Percentiles rank a stretch among this genome's conserved stretches.
Conservation (phyloP, 1,140 invertebrate species). For the Manduca sexta region DNA sequence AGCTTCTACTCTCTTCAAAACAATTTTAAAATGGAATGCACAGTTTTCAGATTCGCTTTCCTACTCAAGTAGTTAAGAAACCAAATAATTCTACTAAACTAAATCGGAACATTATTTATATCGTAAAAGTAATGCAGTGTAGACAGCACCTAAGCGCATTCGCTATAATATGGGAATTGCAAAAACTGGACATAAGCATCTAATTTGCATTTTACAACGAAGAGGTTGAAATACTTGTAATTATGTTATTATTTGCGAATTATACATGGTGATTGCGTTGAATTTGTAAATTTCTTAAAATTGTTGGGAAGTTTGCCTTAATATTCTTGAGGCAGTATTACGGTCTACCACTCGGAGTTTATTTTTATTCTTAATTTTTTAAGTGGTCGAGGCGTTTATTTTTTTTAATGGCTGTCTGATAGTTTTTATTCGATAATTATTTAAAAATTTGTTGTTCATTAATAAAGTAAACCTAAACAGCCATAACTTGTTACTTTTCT, state of each 20-base stretch:
- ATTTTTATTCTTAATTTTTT: background rate
- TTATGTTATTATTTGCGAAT: constrained; percentile 14
- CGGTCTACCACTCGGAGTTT: too few relatives aligned
- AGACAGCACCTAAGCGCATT: background rate
- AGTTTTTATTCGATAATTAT: background rate
- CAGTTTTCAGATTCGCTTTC: too few relatives aligned
- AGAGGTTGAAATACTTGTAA: constrained; percentile 12
- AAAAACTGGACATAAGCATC: constrained; percentile 3
- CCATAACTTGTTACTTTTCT: too few relatives aligned
- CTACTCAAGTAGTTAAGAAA: too few relatives aligned
- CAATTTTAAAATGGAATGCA: too few relatives aligned
- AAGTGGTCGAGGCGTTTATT: background rate
- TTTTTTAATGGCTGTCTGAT: background rate
- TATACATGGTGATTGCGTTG: background rate
- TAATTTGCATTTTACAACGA: constrained; percentile 23
- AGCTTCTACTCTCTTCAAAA: too few relatives aligned
- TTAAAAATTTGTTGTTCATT: too few relatives aligned
- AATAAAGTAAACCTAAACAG: too few relatives aligned
- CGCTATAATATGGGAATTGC: background rate
- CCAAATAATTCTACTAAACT: too few relatives aligned
- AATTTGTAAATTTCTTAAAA: background rate
- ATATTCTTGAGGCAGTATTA: too few relatives aligned
- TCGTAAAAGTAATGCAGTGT: background rate
- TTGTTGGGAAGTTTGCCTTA: background rate
- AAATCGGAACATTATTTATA: too few relatives aligned